Evolutionary conservation across 2,888 invertebrate genomes (phyloP), one percentile per base, ranked within the genome.

Genomic region (Neoascia interrupta): DNA sequence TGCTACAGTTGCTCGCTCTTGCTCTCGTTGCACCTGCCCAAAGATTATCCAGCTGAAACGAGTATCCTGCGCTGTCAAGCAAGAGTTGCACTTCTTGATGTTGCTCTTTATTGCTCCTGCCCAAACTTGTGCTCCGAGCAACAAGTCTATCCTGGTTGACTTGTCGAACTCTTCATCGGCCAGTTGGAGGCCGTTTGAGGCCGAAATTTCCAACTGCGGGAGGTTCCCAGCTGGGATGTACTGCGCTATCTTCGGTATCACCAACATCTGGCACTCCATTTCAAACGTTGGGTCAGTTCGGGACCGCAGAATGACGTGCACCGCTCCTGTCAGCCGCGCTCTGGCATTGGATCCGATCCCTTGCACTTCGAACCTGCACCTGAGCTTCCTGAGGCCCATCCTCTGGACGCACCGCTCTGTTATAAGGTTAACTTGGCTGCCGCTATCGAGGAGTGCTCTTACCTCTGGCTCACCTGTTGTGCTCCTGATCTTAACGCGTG

Each of bases 71-170:
- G 56, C 54, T 11, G 47, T 56, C 16, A 66, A 10, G 3, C 56
- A 45, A 6, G 56, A 16, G 1, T n/a, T 1, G 28, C 18, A 11
- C 18, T 18, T 53, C 10, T 2, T 26, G 16, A 64, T 26, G 28
- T 19, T 15, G 36, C 37, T 8, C 36, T 21, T 58, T 13, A 58
- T 58, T 11, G 43, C 21, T 1, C 34, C 31, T 21, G 43, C 58
- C 60, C 45, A 60, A 5, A 60, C 45, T 15, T 43, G 45, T 8
- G 60, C 45, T 16, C 45, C 60, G 23, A 60, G 45, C 1, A 60
- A 19, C 5, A 36, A 1, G n/a, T 60, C 45, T 1, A 43, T 15
- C 6, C 23, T 60, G 16, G 18, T 13, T 3, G 45, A 16, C n/a
- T 23, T 45, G 18, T 43, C 16, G 6, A 15, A 60, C 6, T 5